Evolutionary conservation across 1,140 invertebrate genomes (phyloP).

Genomic region (Helicoverpa armigera): DNA sequence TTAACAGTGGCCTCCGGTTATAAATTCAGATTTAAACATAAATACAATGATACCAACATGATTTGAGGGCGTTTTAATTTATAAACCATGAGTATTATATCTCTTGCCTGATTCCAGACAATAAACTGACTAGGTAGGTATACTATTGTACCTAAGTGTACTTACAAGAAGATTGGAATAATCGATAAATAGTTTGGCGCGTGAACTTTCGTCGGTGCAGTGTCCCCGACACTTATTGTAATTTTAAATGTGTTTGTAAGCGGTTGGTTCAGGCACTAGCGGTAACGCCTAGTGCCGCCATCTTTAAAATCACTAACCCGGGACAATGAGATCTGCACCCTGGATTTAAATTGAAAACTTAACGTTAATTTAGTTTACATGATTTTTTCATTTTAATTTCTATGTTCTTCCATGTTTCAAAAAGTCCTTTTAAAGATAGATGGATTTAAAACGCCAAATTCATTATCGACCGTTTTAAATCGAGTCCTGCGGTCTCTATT

Average conservation of each 20-base stretch:
- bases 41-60: slow-evolving; percentile 31
- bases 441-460: slow-evolving; percentile 2
- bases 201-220: slow-evolving; percentile 74
- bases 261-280: slow-evolving; percentile 55
- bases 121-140: slow-evolving; percentile 35
- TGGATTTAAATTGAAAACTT: slow-evolving; percentile 45
- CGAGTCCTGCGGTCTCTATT: slow-evolving; percentile 9
- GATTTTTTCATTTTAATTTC: slow-evolving; percentile 10
- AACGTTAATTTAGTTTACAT: slow-evolving; percentile 14
- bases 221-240: slow-evolving; percentile 79
- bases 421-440: not conserved
- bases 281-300: slow-evolving; percentile 57
- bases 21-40: slow-evolving; percentile 40
- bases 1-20: slow-evolving; percentile 32
- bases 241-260: slow-evolving; percentile 80
- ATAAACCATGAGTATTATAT: slow-evolving; percentile 24
- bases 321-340: slow-evolving; percentile 22
- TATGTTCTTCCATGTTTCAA: not conserved
- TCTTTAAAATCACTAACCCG: slow-evolving; percentile 45
- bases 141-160: slow-evolving; percentile 45
- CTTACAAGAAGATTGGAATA: slow-evolving; percentile 62
- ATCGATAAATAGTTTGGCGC: slow-evolving; percentile 72
- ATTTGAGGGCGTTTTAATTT: slow-evolving; percentile 40
- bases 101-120: slow-evolving; percentile 44
- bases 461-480: not conserved